Conservation (phyloP, 2,113 vertebrate species). For the Thunnus thynnus region DNA sequence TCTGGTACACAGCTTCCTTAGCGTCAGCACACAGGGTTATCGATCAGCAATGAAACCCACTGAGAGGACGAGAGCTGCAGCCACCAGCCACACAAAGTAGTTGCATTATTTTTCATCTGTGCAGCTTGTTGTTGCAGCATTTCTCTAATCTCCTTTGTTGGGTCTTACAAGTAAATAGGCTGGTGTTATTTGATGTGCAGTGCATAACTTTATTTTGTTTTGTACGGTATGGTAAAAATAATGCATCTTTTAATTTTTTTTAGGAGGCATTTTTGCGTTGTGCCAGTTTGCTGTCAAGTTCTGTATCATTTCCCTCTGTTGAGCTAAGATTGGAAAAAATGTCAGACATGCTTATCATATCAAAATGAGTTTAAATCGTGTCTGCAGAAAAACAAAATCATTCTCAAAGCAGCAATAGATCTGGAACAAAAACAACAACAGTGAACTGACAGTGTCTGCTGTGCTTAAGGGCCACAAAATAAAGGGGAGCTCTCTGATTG, state of each 20-base stretch:
- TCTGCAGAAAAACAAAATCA: background rate
- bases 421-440: slow-evolving; percentile 16
- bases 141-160: background rate
- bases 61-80: slow-evolving; percentile 49
- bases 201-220: background rate
- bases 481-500: slow-evolving; percentile 45
- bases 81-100: slow-evolving; percentile 27
- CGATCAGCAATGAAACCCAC: slow-evolving; percentile 64
- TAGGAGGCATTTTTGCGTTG: background rate
- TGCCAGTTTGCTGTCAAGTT: background rate
- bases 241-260: background rate
- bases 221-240: background rate
- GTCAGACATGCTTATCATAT: slow-evolving; percentile 14
- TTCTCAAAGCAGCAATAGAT: slow-evolving; percentile 14
- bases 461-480: slow-evolving; percentile 37
- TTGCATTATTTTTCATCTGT: slow-evolving; percentile 32
- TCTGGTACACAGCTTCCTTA: slow-evolving; percentile 58
- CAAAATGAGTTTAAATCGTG: slow-evolving; percentile 2
- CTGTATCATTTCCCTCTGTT: background rate
- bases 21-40: slow-evolving; percentile 68
- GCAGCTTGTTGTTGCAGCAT: slow-evolving; percentile 19
- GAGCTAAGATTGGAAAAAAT: background rate
- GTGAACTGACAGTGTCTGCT: background rate
- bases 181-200: background rate
- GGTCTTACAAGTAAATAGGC: background rate